phyloP scores from a whole-genome alignment of 2,888 invertebrate species.

The Agriopis marginaria region DNA sequence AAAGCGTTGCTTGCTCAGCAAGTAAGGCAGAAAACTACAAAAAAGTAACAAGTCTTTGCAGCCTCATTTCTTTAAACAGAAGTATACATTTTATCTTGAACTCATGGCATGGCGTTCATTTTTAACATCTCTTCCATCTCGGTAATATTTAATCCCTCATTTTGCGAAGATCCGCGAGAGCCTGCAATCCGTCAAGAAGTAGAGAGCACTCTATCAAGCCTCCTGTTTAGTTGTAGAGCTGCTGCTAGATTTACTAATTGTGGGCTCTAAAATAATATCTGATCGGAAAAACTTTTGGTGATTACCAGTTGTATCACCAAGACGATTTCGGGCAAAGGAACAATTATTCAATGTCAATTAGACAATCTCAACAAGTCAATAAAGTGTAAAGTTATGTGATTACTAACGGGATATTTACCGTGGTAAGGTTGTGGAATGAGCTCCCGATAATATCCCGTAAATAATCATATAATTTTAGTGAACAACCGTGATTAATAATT shows the following conservation, averaged over 20 bases:
- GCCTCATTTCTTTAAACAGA: neutral
- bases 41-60: too few species aligned
- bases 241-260: neutral
- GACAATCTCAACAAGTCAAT: neutral
- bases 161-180: constrained; percentile 7
- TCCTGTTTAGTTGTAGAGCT: neutral
- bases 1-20: too few species aligned
- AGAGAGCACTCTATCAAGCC: neutral
- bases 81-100: neutral
- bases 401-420: too few species aligned
- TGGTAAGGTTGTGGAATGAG: too few species aligned
- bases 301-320: too few species aligned
- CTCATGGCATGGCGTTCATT: constrained; percentile 1
- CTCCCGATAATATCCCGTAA: too few species aligned
- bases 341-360: neutral
- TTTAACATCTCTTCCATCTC: neutral
- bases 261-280: neutral
- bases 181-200: constrained; percentile 17
- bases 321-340: too few species aligned
- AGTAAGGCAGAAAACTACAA: too few species aligned
- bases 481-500: too few species aligned
- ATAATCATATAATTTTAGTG: too few species aligned
- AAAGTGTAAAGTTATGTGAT: neutral
- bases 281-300: neutral
- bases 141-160: constrained; percentile 14